Evolutionary conservation across 2,113 vertebrate genomes (phyloP), one percentile per base, ranked within the genome.

Genomic region (Pseudois nayaur): DNA sequence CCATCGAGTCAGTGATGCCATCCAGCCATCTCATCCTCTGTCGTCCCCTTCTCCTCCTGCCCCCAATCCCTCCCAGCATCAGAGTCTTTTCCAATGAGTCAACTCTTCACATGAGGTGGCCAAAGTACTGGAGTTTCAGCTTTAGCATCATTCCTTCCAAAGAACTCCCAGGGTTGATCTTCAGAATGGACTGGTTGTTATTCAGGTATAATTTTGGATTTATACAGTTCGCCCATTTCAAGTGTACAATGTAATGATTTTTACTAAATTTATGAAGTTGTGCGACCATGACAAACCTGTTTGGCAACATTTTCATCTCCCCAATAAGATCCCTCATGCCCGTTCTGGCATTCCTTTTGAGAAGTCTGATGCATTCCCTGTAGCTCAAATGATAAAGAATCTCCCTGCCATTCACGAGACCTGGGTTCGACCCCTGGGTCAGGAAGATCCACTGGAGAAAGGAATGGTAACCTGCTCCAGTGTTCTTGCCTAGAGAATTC

Each of bases 221-320:
- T 74, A 4, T 52, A 90, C 76, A 91, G 48, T 79, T 88, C 12
- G n/a, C 10, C 27, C 43, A 82, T 60, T 91, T 93, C 59, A 81
- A 87, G 33, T 12, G 1, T 36, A 74, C n/a, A 60, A n/a, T 21
- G 62, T 87, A 76, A 81, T 74, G 76, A 93, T 45, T 94, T 93
- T 90, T 94, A 96, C 59, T 50, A 94, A 96, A 76, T 88, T 64
- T 36, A 57, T 78, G n/a, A 50, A 93, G 87, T 60, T 82, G 62
- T 71, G 5, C 8, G 23, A 81, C n/a, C 27, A 76, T 33, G 27
- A 86, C 48, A 95, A 79, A 86, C 25, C 31, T 88, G 31, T 81
- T 96, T 79, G 90, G 95, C 89, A 93, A 81, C 43, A 54, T 76
- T 96, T 74, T 76, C 40, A 59, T 89, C 40, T 59, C 27, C 33